phyloP scores from a whole-genome alignment of 2,113 vertebrate species.

The Turnix velox region DNA sequence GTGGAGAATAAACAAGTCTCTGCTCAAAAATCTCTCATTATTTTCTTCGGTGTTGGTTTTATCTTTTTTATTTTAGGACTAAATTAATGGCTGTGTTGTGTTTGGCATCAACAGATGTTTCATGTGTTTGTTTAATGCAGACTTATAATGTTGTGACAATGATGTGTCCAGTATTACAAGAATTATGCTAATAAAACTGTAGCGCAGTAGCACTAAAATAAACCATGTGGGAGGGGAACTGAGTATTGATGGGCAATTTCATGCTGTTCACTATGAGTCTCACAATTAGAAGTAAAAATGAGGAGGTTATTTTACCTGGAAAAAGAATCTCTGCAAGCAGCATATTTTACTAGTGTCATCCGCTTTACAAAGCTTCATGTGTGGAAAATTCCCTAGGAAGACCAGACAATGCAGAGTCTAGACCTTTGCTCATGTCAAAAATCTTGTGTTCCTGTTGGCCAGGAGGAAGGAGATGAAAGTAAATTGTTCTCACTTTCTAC shows the following conservation, averaged over 20 bases:
- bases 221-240: neutral
- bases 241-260: neutral
- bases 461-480: neutral
- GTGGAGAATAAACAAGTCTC: neutral
- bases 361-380: accelerated
- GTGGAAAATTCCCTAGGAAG: neutral
- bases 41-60: neutral
- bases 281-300: neutral
- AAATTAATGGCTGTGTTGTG: neutral
- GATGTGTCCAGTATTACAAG: neutral
- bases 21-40: neutral
- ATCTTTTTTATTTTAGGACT: neutral
- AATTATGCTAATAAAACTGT: neutral
- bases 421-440: neutral
- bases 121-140: neutral
- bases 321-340: neutral
- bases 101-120: neutral
- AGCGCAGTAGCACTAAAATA: neutral
- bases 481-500: neutral
- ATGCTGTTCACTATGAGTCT: neutral
- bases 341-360: neutral
- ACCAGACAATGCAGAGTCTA: neutral
- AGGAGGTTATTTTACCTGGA: neutral
- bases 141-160: neutral
- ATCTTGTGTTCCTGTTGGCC: neutral